Conservation (phyloP, 2,113 vertebrate species). For the Acanthisitta chloris region DNA sequence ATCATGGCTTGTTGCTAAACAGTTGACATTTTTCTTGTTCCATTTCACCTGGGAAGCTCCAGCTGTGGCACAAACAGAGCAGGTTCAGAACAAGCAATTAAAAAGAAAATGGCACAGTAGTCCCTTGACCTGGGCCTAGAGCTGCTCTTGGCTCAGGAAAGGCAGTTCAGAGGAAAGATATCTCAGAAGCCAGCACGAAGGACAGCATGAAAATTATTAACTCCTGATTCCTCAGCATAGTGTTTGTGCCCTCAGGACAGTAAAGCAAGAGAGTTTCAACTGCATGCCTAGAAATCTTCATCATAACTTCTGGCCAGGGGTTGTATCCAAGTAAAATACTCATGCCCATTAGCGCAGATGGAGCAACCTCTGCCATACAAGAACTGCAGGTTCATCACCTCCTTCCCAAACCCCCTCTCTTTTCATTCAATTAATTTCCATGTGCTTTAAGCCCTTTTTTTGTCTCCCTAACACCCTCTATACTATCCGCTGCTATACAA, state of each 20-base stretch:
- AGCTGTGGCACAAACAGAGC: constrained; percentile 74
- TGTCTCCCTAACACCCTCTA: background rate
- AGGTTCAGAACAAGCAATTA: background rate
- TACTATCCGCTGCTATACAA: background rate
- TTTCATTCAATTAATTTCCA: background rate
- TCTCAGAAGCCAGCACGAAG: background rate
- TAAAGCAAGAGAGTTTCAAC: background rate
- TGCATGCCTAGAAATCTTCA: background rate
- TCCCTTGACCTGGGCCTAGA: background rate
- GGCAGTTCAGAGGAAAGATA: background rate
- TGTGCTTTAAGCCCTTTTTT: background rate
- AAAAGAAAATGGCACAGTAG: background rate
- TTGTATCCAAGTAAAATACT: background rate
- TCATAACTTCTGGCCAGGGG: background rate
- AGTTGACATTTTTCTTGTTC: constrained; percentile 90
- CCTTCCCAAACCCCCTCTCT: background rate
- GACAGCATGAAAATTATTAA: background rate
- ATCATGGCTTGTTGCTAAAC: constrained; percentile 94
- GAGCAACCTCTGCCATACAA: background rate
- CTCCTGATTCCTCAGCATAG: background rate
- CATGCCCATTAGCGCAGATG: background rate
- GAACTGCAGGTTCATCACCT: background rate
- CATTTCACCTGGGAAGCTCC: constrained; percentile 98
- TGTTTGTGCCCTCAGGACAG: background rate
- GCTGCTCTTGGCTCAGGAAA: background rate